These are phyloP conservation scores for Bombycilla garrulus DNA, from an alignment of 2,113 vertebrate genomes.

Conservation along the genomic window DNA sequence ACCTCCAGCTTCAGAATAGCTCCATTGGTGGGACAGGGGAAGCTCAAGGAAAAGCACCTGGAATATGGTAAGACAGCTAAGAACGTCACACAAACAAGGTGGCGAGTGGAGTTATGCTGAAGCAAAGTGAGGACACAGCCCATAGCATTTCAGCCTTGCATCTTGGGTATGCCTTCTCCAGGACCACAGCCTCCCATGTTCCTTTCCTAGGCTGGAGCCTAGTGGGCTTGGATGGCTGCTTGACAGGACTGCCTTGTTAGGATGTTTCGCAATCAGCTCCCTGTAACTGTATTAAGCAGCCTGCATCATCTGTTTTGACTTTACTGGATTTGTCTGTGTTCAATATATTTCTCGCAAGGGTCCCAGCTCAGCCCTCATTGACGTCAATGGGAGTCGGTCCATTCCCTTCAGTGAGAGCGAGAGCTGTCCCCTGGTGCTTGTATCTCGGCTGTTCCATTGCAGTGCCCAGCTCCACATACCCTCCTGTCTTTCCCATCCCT, in stretches of 20 bases:
- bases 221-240: slow-evolving; percentile 39
- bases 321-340: slow-evolving; percentile 64
- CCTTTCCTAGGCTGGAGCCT: slow-evolving; percentile 23
- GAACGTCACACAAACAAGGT: background rate
- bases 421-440: slow-evolving; percentile 40
- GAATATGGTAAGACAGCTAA: background rate
- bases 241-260: slow-evolving; percentile 33
- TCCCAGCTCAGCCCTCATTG: slow-evolving; percentile 62
- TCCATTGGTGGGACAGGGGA: background rate
- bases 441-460: background rate
- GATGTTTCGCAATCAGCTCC: slow-evolving; percentile 55
- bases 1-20: background rate
- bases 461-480: background rate
- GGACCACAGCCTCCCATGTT: background rate
- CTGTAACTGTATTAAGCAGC: slow-evolving; percentile 46
- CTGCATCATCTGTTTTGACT: slow-evolving; percentile 68
- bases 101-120: background rate
- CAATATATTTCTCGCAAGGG: slow-evolving; percentile 65
- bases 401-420: slow-evolving; percentile 40
- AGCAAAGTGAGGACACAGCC: background rate
- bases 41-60: background rate
- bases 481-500: slow-evolving; percentile 21
- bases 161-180: background rate
- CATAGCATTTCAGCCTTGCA: background rate
- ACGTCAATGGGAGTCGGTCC: slow-evolving; percentile 65